A percentile compares a stretch with the other conserved stretches of the same genome.
These are phyloP conservation scores for Drosophila diplacantha DNA, from an alignment of 2,888 invertebrate genomes.

Conservation along the genomic window DNA sequence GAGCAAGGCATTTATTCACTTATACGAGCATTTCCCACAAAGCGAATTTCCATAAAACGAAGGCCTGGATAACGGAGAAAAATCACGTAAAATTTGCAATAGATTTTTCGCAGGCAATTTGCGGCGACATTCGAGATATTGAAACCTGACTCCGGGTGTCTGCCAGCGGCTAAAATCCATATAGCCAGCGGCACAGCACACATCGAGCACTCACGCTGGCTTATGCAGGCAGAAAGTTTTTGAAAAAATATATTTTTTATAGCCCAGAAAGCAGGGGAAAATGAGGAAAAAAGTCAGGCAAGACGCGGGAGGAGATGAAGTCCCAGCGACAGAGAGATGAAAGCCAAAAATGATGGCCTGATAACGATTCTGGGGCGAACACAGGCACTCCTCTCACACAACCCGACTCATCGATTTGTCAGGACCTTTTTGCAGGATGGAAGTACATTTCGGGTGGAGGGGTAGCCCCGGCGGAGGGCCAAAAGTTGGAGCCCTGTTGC, in stretches of 20 bases:
- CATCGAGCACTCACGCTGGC: conserved; percentile 23
- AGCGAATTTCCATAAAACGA: conserved; percentile 28
- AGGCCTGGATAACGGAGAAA: neutral
- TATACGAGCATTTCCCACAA: conserved; percentile 13
- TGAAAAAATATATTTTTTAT: conserved; percentile 26
- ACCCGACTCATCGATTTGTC: conserved; percentile 38
- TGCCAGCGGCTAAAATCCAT: conserved; percentile 8
- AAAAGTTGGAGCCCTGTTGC: conserved; percentile 21
- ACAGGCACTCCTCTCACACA: conserved; percentile 15
- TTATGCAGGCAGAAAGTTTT: conserved; percentile 35
- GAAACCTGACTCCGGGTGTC: conserved; percentile 19
- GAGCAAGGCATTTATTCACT: conserved; percentile 14
- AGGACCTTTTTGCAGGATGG: conserved; percentile 23
- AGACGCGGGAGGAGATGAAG: neutral
- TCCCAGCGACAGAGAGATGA: conserved; percentile 34
- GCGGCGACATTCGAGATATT: conserved; percentile 27
- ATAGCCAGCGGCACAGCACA: conserved; percentile 13
- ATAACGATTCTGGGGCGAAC: conserved; percentile 30
- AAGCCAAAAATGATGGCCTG: conserved; percentile 40
- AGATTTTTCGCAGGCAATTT: conserved; percentile 42
- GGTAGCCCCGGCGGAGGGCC: neutral
- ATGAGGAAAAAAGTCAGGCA: neutral
- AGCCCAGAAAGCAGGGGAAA: conserved; percentile 3
- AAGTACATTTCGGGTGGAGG: neutral
- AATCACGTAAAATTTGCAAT: conserved; percentile 36